Evolutionary conservation across 1,140 invertebrate species (phyloP).

Genomic region (Drosophila ohnishii): DNA sequence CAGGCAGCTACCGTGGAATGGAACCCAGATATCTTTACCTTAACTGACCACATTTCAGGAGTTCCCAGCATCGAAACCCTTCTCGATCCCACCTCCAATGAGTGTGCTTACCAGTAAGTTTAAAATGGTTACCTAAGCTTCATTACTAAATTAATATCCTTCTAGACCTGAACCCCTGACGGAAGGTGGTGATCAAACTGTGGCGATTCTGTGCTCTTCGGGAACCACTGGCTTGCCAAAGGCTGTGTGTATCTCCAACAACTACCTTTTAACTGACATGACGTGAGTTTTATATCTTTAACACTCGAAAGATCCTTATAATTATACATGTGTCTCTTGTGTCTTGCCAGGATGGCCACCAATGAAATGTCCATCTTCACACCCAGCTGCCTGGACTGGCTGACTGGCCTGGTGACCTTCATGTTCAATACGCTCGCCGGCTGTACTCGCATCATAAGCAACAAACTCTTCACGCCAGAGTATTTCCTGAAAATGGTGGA

Average conservation of each 20-base stretch:
- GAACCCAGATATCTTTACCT: slow-evolving; percentile 65
- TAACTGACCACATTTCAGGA: slow-evolving; percentile 54
- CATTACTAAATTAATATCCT: not conserved
- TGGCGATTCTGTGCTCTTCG: slow-evolving; percentile 85
- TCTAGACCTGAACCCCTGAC: slow-evolving; percentile 57
- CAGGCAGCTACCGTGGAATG: slow-evolving; percentile 46
- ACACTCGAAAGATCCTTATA: not conserved
- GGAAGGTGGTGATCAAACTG: slow-evolving; percentile 63
- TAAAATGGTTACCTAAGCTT: too few relatives aligned
- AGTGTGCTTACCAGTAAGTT: slow-evolving; percentile 66
- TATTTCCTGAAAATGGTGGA: slow-evolving; percentile 59
- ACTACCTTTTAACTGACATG: slow-evolving; percentile 39
- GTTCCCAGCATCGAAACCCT: slow-evolving; percentile 63
- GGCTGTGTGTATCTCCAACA: slow-evolving; percentile 89
- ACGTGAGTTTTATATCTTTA: slow-evolving; percentile 19
- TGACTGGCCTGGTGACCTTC: slow-evolving; percentile 63
- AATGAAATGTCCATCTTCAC: slow-evolving; percentile 55
- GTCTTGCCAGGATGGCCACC: slow-evolving; percentile 33
- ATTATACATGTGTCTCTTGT: too few relatives aligned
- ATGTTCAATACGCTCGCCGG: slow-evolving; percentile 52
- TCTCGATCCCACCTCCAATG: slow-evolving; percentile 54
- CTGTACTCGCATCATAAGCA: slow-evolving; percentile 64
- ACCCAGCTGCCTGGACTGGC: slow-evolving; percentile 75
- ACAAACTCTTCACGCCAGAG: slow-evolving; percentile 53
- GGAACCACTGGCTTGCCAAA: slow-evolving; percentile 92